A percentile compares a stretch with the other conserved stretches of the same genome.
phyloP scores from a whole-genome alignment of 2,888 invertebrate genomes.

The Argyra leucocephala region DNA sequence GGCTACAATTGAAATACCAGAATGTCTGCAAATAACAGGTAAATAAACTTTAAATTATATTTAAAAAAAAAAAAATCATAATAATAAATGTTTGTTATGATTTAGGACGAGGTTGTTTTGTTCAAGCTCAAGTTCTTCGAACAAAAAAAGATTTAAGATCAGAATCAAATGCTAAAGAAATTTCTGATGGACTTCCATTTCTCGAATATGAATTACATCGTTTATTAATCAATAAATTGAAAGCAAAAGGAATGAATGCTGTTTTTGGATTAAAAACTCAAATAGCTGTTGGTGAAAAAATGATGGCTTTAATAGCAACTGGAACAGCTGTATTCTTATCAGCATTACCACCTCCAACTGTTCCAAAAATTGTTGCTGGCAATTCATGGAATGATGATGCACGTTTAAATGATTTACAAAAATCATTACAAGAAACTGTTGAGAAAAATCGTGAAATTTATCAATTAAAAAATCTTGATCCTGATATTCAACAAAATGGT shows the following conservation, averaged over 20 bases:
- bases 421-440: conserved; percentile 58
- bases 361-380: conserved; percentile 61
- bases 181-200: conserved; percentile 90
- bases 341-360: conserved; percentile 65
- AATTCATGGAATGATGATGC: conserved; percentile 56
- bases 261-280: conserved; percentile 77
- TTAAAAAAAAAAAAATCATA: neutral
- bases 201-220: conserved; percentile 92
- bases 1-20: conserved; percentile 79
- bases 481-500: conserved; percentile 29
- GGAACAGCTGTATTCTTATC: conserved; percentile 74
- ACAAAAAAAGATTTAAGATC: conserved; percentile 68
- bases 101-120: conserved; percentile 52
- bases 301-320: conserved; percentile 79
- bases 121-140: conserved; percentile 67
- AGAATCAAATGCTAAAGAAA: conserved; percentile 83
- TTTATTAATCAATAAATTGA: conserved; percentile 77
- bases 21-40: conserved; percentile 58
- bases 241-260: conserved; percentile 91
- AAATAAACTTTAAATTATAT: conserved; percentile 5
- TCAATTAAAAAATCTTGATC: conserved; percentile 48
- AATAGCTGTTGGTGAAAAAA: conserved; percentile 74
- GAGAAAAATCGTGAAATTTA: conserved; percentile 63
- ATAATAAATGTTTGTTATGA: neutral
- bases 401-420: conserved; percentile 58